Conservation (phyloP, 2,113 vertebrate genomes). For the Periophthalmodon schlosseri region DNA sequence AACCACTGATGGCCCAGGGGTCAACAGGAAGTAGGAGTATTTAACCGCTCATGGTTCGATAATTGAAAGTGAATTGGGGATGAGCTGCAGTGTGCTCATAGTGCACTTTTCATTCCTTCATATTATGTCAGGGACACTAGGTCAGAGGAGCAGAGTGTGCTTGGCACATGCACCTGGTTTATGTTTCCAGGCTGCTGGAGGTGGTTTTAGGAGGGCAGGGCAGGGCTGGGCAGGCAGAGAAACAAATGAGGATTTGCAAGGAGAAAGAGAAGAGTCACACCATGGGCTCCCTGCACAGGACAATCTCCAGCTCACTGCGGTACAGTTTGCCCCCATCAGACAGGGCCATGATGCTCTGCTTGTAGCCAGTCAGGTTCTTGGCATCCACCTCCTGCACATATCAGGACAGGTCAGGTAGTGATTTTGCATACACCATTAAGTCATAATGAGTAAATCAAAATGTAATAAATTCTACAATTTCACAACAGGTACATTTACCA, state of each 20-base stretch:
- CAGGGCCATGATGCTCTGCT: conserved; percentile 93
- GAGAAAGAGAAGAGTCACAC: conserved; percentile 73
- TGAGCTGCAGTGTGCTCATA: conserved; percentile 53
- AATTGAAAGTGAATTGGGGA: conserved; percentile 17
- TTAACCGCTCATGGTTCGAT: conserved; percentile 16
- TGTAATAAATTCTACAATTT: neutral
- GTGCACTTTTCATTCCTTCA: conserved; percentile 64
- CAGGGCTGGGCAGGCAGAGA: conserved; percentile 54
- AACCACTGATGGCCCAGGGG: conserved; percentile 29
- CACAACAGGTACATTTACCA: neutral
- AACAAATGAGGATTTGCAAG: conserved; percentile 39
- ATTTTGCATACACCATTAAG: neutral
- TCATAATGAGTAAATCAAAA: neutral
- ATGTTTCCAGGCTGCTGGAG: conserved; percentile 68
- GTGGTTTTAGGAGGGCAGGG: conserved; percentile 35
- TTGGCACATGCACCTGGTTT: conserved; percentile 78
- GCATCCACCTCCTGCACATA: conserved; percentile 84
- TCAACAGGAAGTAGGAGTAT: conserved; percentile 9
- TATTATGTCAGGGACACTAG: conserved; percentile 38
- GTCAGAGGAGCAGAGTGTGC: conserved; percentile 26
- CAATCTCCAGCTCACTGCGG: conserved; percentile 92
- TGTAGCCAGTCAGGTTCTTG: conserved; percentile 87
- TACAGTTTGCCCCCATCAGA: conserved; percentile 93
- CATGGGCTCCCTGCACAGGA: conserved; percentile 89
- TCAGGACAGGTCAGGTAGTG: neutral